Evolutionary conservation across 2,797 vertebrate species (phyloP).

Genomic region (Parotocinclus haroldoi): DNA sequence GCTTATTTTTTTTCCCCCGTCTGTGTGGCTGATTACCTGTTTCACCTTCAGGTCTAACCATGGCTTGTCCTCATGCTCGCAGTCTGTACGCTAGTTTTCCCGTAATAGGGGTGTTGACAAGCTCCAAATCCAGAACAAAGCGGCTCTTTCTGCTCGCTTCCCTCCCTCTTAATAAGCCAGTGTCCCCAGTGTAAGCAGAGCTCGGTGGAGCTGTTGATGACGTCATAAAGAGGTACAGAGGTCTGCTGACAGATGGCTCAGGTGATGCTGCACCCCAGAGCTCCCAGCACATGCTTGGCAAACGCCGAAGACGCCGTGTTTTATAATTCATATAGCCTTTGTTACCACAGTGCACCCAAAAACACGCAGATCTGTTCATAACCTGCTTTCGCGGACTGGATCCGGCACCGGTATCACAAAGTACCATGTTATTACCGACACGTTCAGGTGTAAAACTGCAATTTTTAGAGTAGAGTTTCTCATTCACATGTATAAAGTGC

Average conservation of each 20-base stretch:
- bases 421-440: no score
- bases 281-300: conserved; percentile 26
- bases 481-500: no score
- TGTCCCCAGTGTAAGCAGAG: conserved; percentile 26
- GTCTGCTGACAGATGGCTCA: conserved; percentile 53
- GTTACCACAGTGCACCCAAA: conserved; percentile 3
- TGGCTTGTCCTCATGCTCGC: no score
- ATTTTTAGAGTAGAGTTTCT: no score
- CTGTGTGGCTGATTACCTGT: neutral
- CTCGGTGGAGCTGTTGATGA: conserved; percentile 46
- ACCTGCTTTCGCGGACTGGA: neutral
- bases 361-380: neutral
- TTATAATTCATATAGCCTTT: conserved; percentile 51
- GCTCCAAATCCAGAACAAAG: conserved; percentile 44
- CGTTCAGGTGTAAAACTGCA: no score
- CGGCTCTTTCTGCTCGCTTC: conserved; percentile 24
- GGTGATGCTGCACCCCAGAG: conserved; percentile 42
- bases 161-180: conserved; percentile 20
- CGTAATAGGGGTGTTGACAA: conserved; percentile 43
- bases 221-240: conserved; percentile 32
- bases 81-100: neutral
- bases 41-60: conserved; percentile 8
- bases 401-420: no score
- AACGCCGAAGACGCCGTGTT: conserved; percentile 22
- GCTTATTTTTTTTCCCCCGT: neutral